A percentile compares a stretch with the other conserved stretches of the same genome.
Conservation (phyloP, 64 coral and sea anemone species). For the Actinia equina region DNA sequence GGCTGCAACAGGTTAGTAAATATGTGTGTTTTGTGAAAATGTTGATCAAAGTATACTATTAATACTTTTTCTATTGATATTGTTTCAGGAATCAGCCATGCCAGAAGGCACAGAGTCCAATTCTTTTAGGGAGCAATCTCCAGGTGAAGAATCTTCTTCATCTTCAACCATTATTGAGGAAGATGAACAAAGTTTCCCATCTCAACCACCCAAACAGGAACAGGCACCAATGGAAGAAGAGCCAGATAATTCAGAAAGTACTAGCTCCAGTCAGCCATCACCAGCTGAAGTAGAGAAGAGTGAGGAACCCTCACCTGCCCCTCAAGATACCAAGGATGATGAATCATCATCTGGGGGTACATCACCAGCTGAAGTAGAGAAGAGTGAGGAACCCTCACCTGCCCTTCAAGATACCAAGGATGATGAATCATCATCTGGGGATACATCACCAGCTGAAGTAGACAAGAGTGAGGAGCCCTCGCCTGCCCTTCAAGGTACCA, state of each 20-base stretch:
- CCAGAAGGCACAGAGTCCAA: not conserved
- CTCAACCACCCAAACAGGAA: not conserved
- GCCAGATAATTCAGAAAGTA: not conserved
- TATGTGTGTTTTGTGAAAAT: not conserved
- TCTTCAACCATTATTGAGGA: conserved; percentile 20
- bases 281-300: not conserved
- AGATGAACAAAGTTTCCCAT: not conserved
- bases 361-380: not conserved
- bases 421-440: not conserved
- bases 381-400: conserved; percentile 18
- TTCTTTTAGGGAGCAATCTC: conserved; percentile 2
- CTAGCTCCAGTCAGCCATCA: not conserved
- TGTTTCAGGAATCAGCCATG: not conserved
- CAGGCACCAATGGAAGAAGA: not conserved
- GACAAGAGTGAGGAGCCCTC: conserved; percentile 11
- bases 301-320: conserved; percentile 18
- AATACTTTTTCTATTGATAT: not conserved
- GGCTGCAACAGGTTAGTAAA: not conserved
- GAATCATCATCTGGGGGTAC: not conserved
- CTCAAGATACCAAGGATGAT: conserved; percentile 2
- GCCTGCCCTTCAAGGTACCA: not conserved
- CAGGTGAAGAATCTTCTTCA: not conserved
- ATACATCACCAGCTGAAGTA: not conserved
- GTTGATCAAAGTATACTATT: no score
- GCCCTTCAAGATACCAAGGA: conserved; percentile 1